phyloP scores from a whole-genome alignment of 2,888 invertebrate genomes.

The Ectemnius lituratus region DNA sequence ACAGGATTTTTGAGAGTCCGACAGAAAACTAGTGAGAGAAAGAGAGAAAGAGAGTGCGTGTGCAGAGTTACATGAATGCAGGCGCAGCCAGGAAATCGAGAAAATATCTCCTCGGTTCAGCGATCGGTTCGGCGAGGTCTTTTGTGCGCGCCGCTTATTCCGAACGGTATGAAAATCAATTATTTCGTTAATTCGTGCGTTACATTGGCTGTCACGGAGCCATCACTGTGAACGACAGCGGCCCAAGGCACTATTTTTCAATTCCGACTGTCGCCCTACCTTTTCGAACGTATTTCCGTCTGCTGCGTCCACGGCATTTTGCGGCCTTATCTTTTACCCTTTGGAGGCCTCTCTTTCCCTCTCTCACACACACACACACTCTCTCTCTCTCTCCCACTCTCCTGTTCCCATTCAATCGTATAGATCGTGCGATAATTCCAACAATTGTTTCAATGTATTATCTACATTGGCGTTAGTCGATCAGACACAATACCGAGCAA shows the following conservation, averaged over 20 bases:
- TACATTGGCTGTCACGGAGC: slow-evolving; percentile 73
- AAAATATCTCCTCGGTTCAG: slow-evolving; percentile 59
- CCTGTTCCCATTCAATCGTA: not conserved
- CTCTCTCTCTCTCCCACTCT: too few relatives aligned
- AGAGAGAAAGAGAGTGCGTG: not conserved
- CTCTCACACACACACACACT: not conserved
- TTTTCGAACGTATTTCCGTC: slow-evolving; percentile 57
- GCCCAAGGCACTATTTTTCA: slow-evolving; percentile 75
- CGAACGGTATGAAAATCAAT: slow-evolving; percentile 69
- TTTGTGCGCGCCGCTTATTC: slow-evolving; percentile 63
- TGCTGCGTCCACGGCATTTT: slow-evolving; percentile 49
- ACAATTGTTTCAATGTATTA: too few relatives aligned
- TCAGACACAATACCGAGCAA: too few relatives aligned
- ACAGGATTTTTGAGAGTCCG: not conserved
- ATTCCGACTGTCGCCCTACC: slow-evolving; percentile 71
- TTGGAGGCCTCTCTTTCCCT: not conserved
- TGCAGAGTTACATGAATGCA: slow-evolving; percentile 49
- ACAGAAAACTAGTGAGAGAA: too few relatives aligned
- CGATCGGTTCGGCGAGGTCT: slow-evolving; percentile 50
- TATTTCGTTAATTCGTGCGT: slow-evolving; percentile 72
- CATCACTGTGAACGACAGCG: slow-evolving; percentile 74
- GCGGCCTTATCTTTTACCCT: slow-evolving; percentile 43
- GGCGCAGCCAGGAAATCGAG: slow-evolving; percentile 57
- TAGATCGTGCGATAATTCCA: too few relatives aligned
- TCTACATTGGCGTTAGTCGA: too few relatives aligned